Percentiles rank a stretch among this genome's conserved stretches.
Conservation (phyloP, 2,113 vertebrate genomes). For the Notechis scutatus region DNA sequence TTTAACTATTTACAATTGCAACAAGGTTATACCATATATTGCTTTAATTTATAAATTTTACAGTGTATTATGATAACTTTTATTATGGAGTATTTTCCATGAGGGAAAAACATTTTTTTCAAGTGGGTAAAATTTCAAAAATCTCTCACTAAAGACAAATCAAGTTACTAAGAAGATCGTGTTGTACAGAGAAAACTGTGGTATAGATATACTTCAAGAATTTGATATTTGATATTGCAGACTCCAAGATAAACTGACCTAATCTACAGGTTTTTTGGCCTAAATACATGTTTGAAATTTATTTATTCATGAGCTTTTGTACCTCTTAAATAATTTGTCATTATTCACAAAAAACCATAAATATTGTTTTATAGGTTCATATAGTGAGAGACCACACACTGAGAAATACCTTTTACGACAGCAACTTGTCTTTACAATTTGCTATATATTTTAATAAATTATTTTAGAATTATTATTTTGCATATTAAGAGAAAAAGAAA, state of each 20-base stretch:
- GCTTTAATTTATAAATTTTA: not conserved
- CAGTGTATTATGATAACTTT: not conserved
- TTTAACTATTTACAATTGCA: not conserved
- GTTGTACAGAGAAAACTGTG: not conserved
- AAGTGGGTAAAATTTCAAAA: not conserved
- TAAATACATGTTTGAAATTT: not conserved
- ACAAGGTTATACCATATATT: not conserved
- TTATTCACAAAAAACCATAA: not conserved
- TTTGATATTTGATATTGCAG: not conserved
- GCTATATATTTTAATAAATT: not conserved
- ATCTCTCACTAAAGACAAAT: not conserved
- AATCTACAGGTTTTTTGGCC: not conserved
- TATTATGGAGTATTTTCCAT: not conserved
- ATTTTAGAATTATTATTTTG: not conserved
- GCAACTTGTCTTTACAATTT: not conserved
- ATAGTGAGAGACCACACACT: not conserved
- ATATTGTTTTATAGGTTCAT: not conserved
- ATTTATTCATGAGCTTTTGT: not conserved
- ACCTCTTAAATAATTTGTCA: not conserved
- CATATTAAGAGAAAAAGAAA: not conserved
- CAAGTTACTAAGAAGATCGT: not conserved
- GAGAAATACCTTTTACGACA: not conserved
- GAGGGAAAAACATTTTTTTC: not conserved
- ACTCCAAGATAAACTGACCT: not conserved
- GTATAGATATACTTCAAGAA: not conserved